phyloP scores from a whole-genome alignment of 2,113 vertebrate species.

The Lethenteron camtschaticum region DNA sequence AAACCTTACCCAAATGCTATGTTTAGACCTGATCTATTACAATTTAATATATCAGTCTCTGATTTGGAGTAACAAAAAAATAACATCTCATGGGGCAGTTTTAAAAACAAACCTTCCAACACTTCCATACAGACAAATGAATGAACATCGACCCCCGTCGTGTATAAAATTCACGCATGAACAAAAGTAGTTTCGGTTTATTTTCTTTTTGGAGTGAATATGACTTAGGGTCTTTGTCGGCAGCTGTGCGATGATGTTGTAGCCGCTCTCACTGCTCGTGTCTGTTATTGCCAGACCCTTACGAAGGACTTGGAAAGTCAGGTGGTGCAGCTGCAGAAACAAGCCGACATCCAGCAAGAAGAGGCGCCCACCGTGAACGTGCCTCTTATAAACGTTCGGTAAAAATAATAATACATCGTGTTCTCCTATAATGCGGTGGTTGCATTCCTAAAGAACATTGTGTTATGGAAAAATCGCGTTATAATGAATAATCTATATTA shows the following conservation, averaged over 20 bases:
- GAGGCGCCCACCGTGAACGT: slow-evolving; percentile 54
- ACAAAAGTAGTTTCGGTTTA: not conserved
- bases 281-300: slow-evolving; percentile 35
- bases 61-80: not conserved
- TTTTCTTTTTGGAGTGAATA: not conserved
- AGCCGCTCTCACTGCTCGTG: not conserved
- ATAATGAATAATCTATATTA: not conserved
- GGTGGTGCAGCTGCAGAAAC: slow-evolving; percentile 49
- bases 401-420: slow-evolving; percentile 5
- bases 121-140: too few species aligned
- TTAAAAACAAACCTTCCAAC: too few species aligned
- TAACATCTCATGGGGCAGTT: too few species aligned
- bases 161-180: too few species aligned
- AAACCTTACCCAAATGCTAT: too few species aligned
- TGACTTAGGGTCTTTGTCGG: not conserved
- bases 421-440: not conserved
- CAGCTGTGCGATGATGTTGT: slow-evolving; percentile 2
- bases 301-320: slow-evolving; percentile 69
- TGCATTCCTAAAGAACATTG: not conserved
- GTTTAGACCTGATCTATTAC: too few species aligned
- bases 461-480: not conserved
- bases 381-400: slow-evolving; percentile 69
- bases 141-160: too few species aligned
- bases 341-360: slow-evolving; percentile 39
- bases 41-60: not conserved